A percentile compares a stretch with the other conserved stretches of the same genome.
Conservation (phyloP, 2,888 invertebrate species). For the Slavum lentiscoides region DNA sequence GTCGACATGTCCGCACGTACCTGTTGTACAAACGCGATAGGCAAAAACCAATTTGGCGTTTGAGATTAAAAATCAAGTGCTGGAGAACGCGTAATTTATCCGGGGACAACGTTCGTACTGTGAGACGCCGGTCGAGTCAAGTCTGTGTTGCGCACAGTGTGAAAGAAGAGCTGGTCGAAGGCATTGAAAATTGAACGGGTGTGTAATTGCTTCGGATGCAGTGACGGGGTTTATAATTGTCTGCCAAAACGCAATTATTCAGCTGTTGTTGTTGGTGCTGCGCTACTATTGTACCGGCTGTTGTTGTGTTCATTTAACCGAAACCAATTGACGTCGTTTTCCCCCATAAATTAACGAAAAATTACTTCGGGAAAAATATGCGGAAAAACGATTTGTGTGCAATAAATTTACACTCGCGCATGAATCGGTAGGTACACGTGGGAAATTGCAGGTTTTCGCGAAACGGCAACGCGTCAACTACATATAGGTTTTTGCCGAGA, state of each 20-base stretch:
- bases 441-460: too few species aligned
- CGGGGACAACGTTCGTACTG: neutral
- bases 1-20: neutral
- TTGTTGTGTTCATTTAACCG: neutral
- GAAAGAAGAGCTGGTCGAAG: neutral
- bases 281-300: neutral
- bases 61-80: conserved; percentile 21
- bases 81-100: neutral
- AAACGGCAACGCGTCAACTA: too few species aligned
- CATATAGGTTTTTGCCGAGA: too few species aligned
- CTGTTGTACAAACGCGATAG: neutral
- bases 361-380: neutral
- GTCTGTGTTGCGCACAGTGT: too few species aligned
- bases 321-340: neutral
- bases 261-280: neutral
- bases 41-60: neutral
- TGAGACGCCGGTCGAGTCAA: neutral
- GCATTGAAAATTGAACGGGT: neutral
- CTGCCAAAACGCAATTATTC: conserved; percentile 9
- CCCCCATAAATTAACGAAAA: too few species aligned
- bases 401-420: neutral
- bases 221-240: conserved; percentile 20
- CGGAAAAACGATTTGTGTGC: neutral
- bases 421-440: too few species aligned
- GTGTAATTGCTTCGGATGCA: neutral